Evolutionary conservation across 2,797 vertebrate genomes (phyloP), one percentile per base, ranked within the genome.

Genomic region (Amblyopsis hoosieri): DNA sequence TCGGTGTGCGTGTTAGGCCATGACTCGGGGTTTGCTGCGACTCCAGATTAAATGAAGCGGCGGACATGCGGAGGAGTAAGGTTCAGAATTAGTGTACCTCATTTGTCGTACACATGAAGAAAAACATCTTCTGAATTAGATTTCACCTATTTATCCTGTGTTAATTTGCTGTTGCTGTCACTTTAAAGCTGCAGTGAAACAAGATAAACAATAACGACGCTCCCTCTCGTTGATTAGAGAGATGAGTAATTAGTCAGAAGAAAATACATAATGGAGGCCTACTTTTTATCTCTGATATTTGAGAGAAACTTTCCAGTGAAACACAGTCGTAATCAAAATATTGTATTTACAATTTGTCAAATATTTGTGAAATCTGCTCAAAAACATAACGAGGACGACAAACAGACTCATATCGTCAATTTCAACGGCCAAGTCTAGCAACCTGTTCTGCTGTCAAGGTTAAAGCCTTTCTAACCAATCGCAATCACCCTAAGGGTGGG

Each of bases 1-100:
- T 89, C 89, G 90, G 94, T 90, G 93, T 86, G 88, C 87, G 91
- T 90, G 87, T 90, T 93, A 92, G 93, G 79, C 87, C 92, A 64
- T 87, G 84, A 91, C 89, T 92, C 86, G 59, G 82, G 90, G 88
- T 86, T 90, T 79, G 68, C 84, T 82, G 17, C 17, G 10, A 80
- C 82, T 84, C 74, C 59, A 88, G 72, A 92, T 89, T 91, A 91
- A 92, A 84, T 86, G 75, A 74, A 71, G 65, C 58, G 51, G 64
- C 58, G 51, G 64, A 80, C 82, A 81, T 81, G 83, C 72, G 79
- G 90, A 81, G 87, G 68, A 85, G 89, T 81, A 73, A 88, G 79
- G 80, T 80, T 74, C 62, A 80, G 83, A 87, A 63, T 67, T 62
- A 67, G 70, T 88, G 74, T 77, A 86, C 69, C 78, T 84, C 84